phyloP scores from a whole-genome alignment of 2,888 invertebrate species.

The Alloscopus bannaensis region DNA sequence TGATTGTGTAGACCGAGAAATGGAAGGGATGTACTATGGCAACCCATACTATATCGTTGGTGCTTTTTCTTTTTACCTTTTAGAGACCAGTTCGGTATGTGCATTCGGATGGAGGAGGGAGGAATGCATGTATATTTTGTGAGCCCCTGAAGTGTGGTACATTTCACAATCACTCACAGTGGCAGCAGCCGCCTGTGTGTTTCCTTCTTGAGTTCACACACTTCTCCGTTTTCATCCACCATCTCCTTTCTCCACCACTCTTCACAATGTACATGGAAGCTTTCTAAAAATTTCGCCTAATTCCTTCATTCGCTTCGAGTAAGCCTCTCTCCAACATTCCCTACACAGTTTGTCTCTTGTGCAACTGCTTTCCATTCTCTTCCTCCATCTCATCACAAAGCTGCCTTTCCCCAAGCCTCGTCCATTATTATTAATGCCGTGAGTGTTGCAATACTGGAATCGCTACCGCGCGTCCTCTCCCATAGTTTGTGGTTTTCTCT shows the following conservation, averaged over 20 bases:
- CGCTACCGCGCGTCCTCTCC: background rate
- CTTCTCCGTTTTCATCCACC: background rate
- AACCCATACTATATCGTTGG: too few relatives aligned
- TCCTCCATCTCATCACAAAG: slow-evolving; percentile 5
- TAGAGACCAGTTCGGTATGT: too few relatives aligned
- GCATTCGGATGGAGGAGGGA: background rate
- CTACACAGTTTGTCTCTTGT: background rate
- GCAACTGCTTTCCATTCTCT: slow-evolving; percentile 40
- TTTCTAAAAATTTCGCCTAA: slow-evolving; percentile 54
- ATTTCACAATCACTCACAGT: slow-evolving; percentile 19
- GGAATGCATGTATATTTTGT: background rate
- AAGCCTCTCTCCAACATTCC: background rate
- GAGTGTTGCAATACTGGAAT: slow-evolving; percentile 16
- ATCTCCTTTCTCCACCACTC: background rate
- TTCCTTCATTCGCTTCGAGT: slow-evolving; percentile 18
- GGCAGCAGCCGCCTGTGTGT: background rate
- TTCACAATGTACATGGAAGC: slow-evolving; percentile 33
- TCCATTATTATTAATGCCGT: slow-evolving; percentile 46
- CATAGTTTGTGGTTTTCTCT: slow-evolving; percentile 8
- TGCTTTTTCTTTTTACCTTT: too few relatives aligned
- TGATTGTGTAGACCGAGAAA: too few relatives aligned
- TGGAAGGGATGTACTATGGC: too few relatives aligned
- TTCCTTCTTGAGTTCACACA: background rate
- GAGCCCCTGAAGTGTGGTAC: too few relatives aligned
- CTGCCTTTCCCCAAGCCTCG: slow-evolving; percentile 13